Conservation (phyloP, 35 echinoderm and acorn worm species). For the Anneissia japonica region DNA sequence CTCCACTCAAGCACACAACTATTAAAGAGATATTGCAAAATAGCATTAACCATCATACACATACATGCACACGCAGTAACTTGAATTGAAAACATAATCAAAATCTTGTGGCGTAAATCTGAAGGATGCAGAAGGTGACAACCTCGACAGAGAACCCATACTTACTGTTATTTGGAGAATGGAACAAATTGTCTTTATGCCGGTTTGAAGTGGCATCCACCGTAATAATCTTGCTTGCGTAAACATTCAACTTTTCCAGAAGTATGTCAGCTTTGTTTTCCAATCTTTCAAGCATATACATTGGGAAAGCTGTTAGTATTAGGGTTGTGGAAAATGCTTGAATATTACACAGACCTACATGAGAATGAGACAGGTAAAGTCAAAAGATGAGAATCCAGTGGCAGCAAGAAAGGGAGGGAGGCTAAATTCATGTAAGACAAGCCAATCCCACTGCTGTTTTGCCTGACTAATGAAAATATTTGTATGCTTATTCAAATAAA, state of each 20-base stretch:
- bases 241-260: conserved; percentile 56
- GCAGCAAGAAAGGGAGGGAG: no score
- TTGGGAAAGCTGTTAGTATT: conserved; percentile 53
- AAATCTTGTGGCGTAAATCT: neutral
- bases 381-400: no score
- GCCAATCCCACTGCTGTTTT: no score
- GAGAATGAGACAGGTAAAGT: no score
- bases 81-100: neutral
- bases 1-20: conserved; percentile 48
- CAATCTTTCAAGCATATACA: conserved; percentile 80
- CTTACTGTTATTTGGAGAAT: conserved; percentile 71
- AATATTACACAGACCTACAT: no score
- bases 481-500: no score
- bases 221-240: conserved; percentile 67
- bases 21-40: conserved; percentile 14
- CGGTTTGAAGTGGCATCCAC: conserved; percentile 34
- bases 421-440: no score
- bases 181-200: conserved; percentile 61
- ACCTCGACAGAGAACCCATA: neutral
- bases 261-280: conserved; percentile 64
- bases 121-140: neutral
- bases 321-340: no score
- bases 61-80: conserved; percentile 8
- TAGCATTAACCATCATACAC: neutral
- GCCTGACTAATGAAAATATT: no score